Evolutionary conservation across 2,888 invertebrate genomes (phyloP).

Genomic region (Limnephilus auricula): DNA sequence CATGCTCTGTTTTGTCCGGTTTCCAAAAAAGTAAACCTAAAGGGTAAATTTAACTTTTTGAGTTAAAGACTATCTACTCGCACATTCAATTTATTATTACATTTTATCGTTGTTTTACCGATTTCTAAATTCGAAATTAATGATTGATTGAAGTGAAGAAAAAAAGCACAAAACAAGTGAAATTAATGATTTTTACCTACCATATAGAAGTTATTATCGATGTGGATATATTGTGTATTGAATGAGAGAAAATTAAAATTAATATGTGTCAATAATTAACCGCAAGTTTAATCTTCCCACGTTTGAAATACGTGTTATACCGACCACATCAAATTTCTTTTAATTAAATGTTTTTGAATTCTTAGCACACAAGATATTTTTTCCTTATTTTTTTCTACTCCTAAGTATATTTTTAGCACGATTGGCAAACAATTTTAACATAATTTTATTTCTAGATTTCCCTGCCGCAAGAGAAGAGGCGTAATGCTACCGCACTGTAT

Average conservation of each 20-base stretch:
- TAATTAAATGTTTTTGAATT: not conserved
- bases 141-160: too few species aligned
- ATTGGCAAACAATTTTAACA: not conserved
- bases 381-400: not conserved
- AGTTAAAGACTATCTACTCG: too few species aligned
- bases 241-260: not conserved
- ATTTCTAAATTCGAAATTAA: too few species aligned
- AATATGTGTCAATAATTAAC: not conserved
- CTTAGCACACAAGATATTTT: not conserved
- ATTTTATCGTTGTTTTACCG: not conserved
- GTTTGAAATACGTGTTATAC: not conserved
- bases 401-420: not conserved
- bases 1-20: too few species aligned
- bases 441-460: slow-evolving; percentile 81
- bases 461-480: slow-evolving; percentile 91
- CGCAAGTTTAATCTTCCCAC: not conserved
- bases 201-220: not conserved
- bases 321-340: not conserved
- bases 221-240: not conserved
- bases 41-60: too few species aligned
- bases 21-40: too few species aligned
- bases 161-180: not conserved
- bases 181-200: not conserved
- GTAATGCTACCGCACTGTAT: slow-evolving; percentile 94
- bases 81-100: not conserved